A percentile compares a stretch with the other conserved stretches of the same genome.
Conservation (phyloP, 2,797 vertebrate genomes). For the Myotis planiceps region DNA sequence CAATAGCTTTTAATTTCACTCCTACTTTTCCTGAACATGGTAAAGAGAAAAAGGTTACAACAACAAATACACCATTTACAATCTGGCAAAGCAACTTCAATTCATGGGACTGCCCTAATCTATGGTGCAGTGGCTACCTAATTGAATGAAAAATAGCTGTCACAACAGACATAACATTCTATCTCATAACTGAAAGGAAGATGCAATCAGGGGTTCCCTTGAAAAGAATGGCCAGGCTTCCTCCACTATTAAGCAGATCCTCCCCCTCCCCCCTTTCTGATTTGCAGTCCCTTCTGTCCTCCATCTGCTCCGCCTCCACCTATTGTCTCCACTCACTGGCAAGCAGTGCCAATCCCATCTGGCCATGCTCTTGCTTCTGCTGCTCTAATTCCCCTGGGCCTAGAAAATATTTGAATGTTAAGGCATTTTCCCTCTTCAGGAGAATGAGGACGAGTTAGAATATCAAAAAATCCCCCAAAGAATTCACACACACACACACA, state of each 20-base stretch:
- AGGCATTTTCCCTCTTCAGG: slow-evolving; percentile 75
- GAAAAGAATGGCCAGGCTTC: slow-evolving; percentile 30
- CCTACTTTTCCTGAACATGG: slow-evolving; percentile 85
- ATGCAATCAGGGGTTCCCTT: slow-evolving; percentile 9
- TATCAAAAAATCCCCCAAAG: slow-evolving; percentile 60
- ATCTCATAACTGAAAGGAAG: neutral
- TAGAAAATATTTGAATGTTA: slow-evolving; percentile 61
- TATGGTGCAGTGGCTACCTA: neutral
- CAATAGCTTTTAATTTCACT: slow-evolving; percentile 83
- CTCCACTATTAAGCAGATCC: neutral
- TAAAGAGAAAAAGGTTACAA: slow-evolving; percentile 73
- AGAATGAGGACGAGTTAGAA: slow-evolving; percentile 54
- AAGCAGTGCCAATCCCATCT: slow-evolving; percentile 73
- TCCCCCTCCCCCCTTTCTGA: neutral
- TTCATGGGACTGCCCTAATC: neutral
- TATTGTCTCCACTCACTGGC: slow-evolving; percentile 69
- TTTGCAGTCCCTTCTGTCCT: slow-evolving; percentile 43
- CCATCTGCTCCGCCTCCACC: slow-evolving; percentile 71
- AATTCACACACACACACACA: slow-evolving; percentile 47
- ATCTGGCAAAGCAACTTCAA: slow-evolving; percentile 60
- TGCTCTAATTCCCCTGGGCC: slow-evolving; percentile 81
- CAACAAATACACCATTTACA: neutral
- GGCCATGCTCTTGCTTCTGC: slow-evolving; percentile 71
- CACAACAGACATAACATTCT: neutral
- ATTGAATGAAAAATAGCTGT: neutral